These are phyloP conservation scores for Keiferia lycopersicella DNA, from an alignment of 2,888 invertebrate species.

Conservation along the genomic window DNA sequence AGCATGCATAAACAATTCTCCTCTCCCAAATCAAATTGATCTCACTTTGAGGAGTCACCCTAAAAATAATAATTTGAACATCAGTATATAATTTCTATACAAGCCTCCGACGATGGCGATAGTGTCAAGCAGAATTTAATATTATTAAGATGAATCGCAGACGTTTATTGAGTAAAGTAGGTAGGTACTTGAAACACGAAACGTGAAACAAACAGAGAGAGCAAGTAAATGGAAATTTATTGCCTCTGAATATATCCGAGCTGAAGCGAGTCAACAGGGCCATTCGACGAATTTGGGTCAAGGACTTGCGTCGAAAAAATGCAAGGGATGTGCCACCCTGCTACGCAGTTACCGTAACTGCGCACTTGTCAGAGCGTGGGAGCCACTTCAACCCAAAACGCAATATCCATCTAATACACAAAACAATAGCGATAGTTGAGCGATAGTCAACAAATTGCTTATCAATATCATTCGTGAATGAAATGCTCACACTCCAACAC, in stretches of 20 bases:
- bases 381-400: conserved; percentile 33
- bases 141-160: conserved; percentile 4
- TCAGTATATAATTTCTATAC: not conserved
- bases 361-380: conserved; percentile 50
- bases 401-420: conserved; percentile 4
- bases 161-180: conserved; percentile 1
- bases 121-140: not conserved
- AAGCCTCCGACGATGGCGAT: not conserved
- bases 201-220: conserved; percentile 22
- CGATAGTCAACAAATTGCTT: conserved; percentile 11
- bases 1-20: conserved; percentile 10
- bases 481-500: conserved; percentile 11
- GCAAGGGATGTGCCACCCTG: conserved; percentile 47
- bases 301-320: conserved; percentile 50
- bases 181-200: not conserved
- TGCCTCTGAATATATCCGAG: conserved; percentile 37
- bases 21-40: conserved; percentile 11
- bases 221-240: conserved; percentile 25
- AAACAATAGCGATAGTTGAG: not conserved
- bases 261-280: conserved; percentile 40
- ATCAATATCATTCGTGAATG: conserved; percentile 6
- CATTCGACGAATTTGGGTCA: conserved; percentile 52
- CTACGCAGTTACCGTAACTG: conserved; percentile 43
- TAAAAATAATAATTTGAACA: not conserved
- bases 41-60: not conserved